Evolutionary conservation across 92 coral and sea anemone species (phyloP), one percentile per base, ranked within the genome.

Genomic region (Pocillopora grandis): DNA sequence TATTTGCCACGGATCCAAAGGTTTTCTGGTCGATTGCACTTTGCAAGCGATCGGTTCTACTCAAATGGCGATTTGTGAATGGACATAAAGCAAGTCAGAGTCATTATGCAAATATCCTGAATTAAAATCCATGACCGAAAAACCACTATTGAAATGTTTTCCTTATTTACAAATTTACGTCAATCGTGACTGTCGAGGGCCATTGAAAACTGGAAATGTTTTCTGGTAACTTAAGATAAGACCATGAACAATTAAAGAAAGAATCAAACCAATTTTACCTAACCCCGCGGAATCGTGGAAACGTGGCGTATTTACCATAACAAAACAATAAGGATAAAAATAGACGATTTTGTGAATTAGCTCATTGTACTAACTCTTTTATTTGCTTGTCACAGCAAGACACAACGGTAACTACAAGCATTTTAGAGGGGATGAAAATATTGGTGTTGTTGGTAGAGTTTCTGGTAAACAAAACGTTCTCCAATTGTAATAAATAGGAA

Each of bases 21-120:
- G 17, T 58, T 75, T 57, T 57, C 49, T 76, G 79, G 79, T 57
- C 42, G 79, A 76, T 57, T 58, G 33, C 52, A 55, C 23, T 70
- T 7, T 1, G n/a, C 75, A 31, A 12, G 12, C 52, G 5, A 42
- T 42, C 8, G 52, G 49, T 18, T 69, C 48, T 69, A 1, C 12
- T 12, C 13, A 19, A 19, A 15, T 14, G 48, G n/a, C 2, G 35
- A 10, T 6, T 36, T 55, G 21, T 14, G 4, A 33, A 14, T 57
- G 17, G 57, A 20, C 36, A 74, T 77, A 62, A 77, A 19, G 14
- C 33, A 11, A 61, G 42, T 78, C 72, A 65, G 33, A 36, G 55
- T 36, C 58, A 33, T 77, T 36, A 63, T 55, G 18, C 20, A 35
- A 77, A 77, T 12, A 63, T 37, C 64, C 62, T 63, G 9, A 63